Evolutionary conservation across 1,140 invertebrate species (phyloP), one percentile per base, ranked within the genome.

Genomic region (Drosophila trapezifrons): DNA sequence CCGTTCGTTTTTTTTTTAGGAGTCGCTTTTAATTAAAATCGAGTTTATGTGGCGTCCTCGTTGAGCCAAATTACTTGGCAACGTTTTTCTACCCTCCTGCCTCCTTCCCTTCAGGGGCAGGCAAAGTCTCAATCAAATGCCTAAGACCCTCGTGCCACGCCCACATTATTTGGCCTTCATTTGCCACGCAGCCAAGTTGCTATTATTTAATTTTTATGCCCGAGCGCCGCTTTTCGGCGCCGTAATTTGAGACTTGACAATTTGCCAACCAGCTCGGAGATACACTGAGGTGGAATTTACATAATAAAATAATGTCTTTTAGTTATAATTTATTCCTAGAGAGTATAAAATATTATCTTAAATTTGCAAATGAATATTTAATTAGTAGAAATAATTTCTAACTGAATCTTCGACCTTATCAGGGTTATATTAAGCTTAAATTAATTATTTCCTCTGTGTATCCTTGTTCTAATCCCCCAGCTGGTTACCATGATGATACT

Each of bases 161-260:
- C 71, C 60, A 18, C 32, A 40, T 15, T 22, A 59, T 20, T n/a
- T 13, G 55, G 43, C 58, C 25, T 27, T 43, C 17, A 35, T 13
- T 46, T 60, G 56, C 29, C 62, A 43, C 20, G 37, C 62, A 29
- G 52, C 57, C 22, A 76, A 76, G 75, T 62, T 76, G 80, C 76
- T 70, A 89, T 87, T 87, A 87, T 84, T 76, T 82, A 82, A 90
- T 85, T 81, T 79, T 76, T 81, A 90, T 85, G 81, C 86, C 69
- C 65, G 58, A 76, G 69, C 62, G 78, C 72, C 62, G 78, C 72
- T 73, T 82, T 80, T 80, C 56, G 69, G 57, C 67, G 79, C 62
- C 72, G 85, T 78, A 66, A 81, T 90, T 76, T 69, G 66, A 86
- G 58, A 86, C 78, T 75, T 67, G 79, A 77, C 45, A 64, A 65